These are phyloP conservation scores for Myxocyprinus asiaticus DNA, from an alignment of 2,113 vertebrate genomes.

Conservation along the genomic window DNA sequence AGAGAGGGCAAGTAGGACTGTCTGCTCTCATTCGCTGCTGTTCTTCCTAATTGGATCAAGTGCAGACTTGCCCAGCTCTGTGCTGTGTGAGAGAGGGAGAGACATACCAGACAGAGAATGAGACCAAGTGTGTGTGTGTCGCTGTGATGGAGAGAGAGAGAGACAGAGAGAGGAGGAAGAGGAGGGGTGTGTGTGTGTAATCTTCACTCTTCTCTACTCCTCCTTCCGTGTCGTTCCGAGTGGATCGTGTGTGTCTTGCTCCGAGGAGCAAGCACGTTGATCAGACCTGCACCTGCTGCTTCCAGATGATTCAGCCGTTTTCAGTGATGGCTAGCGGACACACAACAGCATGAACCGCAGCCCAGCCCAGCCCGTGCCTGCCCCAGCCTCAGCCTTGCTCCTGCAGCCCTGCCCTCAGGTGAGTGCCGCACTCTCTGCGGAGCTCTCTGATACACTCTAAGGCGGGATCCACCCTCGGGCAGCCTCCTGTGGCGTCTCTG, in stretches of 20 bases:
- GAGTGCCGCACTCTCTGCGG: slow-evolving; percentile 63
- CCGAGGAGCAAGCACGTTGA: slow-evolving; percentile 75
- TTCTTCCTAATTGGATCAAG: slow-evolving; percentile 94
- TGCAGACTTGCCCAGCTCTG: slow-evolving; percentile 87
- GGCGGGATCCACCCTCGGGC: slow-evolving; percentile 39
- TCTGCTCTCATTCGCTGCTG: slow-evolving; percentile 83
- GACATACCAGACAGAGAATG: slow-evolving; percentile 43
- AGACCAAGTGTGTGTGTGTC: too few relatives aligned
- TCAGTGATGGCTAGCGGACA: slow-evolving; percentile 62
- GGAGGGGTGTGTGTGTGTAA: slow-evolving; percentile 80
- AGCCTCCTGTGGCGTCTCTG: background rate
- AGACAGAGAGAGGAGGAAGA: slow-evolving; percentile 56
- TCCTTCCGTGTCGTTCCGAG: too few relatives aligned
- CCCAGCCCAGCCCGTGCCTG: too few relatives aligned
- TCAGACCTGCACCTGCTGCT: slow-evolving; percentile 92
- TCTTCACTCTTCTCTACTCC: slow-evolving; percentile 57
- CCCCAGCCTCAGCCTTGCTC: slow-evolving; percentile 64
- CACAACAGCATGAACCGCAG: slow-evolving; percentile 78
- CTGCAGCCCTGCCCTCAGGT: slow-evolving; percentile 84
- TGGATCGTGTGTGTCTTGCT: slow-evolving; percentile 69
- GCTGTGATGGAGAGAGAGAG: slow-evolving; percentile 8
- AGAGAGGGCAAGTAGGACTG: slow-evolving; percentile 53
- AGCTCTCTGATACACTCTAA: slow-evolving; percentile 31
- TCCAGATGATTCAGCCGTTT: slow-evolving; percentile 90
- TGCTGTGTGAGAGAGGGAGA: slow-evolving; percentile 59